phyloP scores from a whole-genome alignment of 2,113 vertebrate species.

The Stictonetta naevosa region DNA sequence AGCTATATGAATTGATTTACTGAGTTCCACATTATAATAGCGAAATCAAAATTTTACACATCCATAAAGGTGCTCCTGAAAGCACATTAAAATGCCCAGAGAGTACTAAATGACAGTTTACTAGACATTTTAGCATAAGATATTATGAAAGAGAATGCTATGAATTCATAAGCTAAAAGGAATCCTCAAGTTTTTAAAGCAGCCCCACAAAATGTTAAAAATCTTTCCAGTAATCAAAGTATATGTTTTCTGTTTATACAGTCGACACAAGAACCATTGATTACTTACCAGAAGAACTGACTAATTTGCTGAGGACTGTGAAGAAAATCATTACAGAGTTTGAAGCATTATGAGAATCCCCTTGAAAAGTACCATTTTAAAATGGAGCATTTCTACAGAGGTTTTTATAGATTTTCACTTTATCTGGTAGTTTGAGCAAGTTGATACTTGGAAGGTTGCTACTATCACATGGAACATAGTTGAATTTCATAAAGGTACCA shows the following conservation, averaged over 20 bases:
- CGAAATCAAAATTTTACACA: background rate
- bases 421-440: background rate
- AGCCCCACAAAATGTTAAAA: background rate
- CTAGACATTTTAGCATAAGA: background rate
- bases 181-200: background rate
- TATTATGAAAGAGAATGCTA: background rate
- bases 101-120: background rate
- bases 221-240: background rate
- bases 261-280: background rate
- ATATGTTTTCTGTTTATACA: background rate
- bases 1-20: background rate
- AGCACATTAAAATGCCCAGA: background rate
- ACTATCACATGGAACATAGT: background rate
- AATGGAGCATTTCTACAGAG: background rate
- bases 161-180: background rate
- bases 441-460: background rate
- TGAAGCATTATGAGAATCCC: background rate
- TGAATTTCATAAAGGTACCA: background rate
- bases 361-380: conserved; percentile 29
- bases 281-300: conserved; percentile 31
- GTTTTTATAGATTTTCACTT: conserved; percentile 30
- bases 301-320: conserved; percentile 7
- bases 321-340: background rate
- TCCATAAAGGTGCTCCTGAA: background rate
- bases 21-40: background rate